Conservation (phyloP, 2,888 invertebrate genomes). For the Drosophila silvestris region DNA sequence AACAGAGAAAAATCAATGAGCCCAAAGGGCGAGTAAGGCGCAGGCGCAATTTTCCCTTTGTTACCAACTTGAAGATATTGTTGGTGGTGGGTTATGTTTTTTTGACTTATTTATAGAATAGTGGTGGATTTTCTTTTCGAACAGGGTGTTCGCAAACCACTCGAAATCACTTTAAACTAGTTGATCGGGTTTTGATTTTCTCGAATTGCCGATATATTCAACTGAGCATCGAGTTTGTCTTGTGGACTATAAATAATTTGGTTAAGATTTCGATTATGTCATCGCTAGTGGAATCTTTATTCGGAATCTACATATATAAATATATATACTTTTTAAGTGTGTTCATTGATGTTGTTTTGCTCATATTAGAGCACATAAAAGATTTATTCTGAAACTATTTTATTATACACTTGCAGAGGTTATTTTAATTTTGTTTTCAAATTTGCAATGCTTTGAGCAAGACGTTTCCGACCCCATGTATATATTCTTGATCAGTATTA, state of each 20-base stretch:
- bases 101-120: constrained; percentile 3
- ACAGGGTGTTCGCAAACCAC: not conserved
- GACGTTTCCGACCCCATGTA: not conserved
- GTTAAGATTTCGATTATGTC: not conserved
- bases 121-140: not conserved
- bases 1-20: constrained; percentile 47
- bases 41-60: constrained; percentile 29
- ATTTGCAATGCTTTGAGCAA: not conserved
- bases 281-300: not conserved
- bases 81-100: constrained; percentile 36
- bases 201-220: not conserved
- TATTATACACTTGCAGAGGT: not conserved
- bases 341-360: not conserved
- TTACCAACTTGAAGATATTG: constrained; percentile 8
- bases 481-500: not conserved
- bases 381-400: not conserved
- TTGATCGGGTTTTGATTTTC: not conserved
- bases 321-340: not conserved
- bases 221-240: not conserved
- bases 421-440: not conserved
- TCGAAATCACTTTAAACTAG: not conserved
- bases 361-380: not conserved
- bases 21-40: constrained; percentile 11
- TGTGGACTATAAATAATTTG: constrained; percentile 4
- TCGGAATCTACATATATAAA: not conserved